Evolutionary conservation across 1,140 invertebrate species (phyloP), one percentile per base, ranked within the genome.

Genomic region (Drosophila pseudoobscura): DNA sequence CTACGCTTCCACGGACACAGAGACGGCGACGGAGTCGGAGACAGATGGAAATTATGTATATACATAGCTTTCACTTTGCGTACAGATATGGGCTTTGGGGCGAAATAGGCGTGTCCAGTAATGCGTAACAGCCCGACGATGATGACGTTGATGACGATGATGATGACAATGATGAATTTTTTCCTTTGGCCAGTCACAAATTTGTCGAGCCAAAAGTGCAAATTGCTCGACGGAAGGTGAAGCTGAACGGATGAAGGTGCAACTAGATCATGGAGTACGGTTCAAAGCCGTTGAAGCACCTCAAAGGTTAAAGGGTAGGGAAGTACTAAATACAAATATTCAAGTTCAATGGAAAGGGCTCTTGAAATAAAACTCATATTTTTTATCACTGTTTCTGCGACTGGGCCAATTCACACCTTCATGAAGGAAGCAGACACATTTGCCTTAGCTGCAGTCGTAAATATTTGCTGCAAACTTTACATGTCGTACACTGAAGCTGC

Each of bases 1-100:
- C 54, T 41, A 68, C 5, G 6, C 6, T 47, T 31, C 13, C 47
- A 24, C 1, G 24, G 35, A 61, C 29, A 39, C 50, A 46, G 2
- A 29, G 13, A 51, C 29, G 50, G 35, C 50, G 39, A 39, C 51
- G 29, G 1, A 50, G 13, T 31, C 29, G 50, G 22, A 17, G 56
- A 60, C 49, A 9, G 70, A 80, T 68, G 72, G 62, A 80, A 85
- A 85, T 73, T 76, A 80, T 76, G 80, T 76, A 71, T 79, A 72
- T 76, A 71, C 75, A 72, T 71, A 75, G 77, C 80, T 84, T 84
- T 84, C 80, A 84, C 80, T 85, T 85, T 62, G 85, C 65, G 64
- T 69, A 76, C 80, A 84, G 80, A 84, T 85, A 84, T 79, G 76
- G 80, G 51, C 49, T 61, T 24, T 45, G 35, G 17, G 49, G 53